Conservation (phyloP, 2,113 vertebrate species). For the Pithys albifrons region DNA sequence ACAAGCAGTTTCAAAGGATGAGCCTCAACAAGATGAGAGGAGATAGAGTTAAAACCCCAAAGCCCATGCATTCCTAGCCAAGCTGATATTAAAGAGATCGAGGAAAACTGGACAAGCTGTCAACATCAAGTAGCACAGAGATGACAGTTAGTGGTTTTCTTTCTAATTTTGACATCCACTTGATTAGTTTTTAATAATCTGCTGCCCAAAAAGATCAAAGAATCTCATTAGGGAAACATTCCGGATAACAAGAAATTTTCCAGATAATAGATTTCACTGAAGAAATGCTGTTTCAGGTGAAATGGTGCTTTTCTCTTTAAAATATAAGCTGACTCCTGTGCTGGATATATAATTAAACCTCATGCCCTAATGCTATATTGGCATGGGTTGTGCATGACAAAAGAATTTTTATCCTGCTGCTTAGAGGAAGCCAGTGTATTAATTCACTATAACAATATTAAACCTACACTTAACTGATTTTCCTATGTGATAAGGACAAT, state of each 20-base stretch:
- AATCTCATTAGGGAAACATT: conserved; percentile 5
- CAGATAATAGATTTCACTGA: neutral
- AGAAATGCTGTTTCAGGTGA: conserved; percentile 37
- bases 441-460: neutral
- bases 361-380: neutral
- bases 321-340: neutral
- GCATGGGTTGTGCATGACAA: neutral
- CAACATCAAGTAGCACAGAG: neutral
- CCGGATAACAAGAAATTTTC: neutral
- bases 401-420: neutral
- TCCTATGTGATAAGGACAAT: neutral
- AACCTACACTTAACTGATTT: conserved; percentile 12
- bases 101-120: neutral
- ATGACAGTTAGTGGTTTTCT: neutral
- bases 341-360: conserved; percentile 9
- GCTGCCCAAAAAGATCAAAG: conserved; percentile 38
- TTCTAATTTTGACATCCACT: neutral
- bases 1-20: neutral
- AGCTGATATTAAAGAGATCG: neutral
- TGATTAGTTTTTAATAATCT: conserved; percentile 25
- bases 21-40: neutral
- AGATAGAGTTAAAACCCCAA: neutral
- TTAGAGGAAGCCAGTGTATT: neutral
- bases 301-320: neutral
- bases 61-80: neutral